These are phyloP conservation scores for Epinotia demarniana DNA, from an alignment of 2,888 invertebrate species.

Conservation along the genomic window DNA sequence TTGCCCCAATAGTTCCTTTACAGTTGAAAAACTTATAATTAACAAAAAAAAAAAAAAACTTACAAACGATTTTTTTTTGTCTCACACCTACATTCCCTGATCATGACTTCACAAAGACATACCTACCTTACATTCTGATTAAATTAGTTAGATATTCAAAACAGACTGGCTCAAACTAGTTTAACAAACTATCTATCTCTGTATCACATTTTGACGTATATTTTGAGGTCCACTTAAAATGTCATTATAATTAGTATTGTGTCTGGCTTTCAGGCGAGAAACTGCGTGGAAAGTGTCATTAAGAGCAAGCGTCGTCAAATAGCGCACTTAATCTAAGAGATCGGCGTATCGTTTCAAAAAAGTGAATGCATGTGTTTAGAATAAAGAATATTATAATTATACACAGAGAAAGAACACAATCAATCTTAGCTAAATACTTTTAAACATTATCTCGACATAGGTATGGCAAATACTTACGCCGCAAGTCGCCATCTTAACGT, in stretches of 20 bases:
- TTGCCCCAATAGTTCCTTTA: neutral
- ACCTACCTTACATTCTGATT: neutral
- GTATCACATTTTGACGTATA: conserved; percentile 5
- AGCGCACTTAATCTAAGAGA: conserved; percentile 11
- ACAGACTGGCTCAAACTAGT: neutral
- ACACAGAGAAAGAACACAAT: neutral
- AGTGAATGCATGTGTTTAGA: conserved; percentile 5
- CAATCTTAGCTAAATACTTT: neutral
- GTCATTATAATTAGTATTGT: conserved; percentile 41
- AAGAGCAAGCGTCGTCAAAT: conserved; percentile 8
- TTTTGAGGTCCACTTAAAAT: conserved; percentile 35
- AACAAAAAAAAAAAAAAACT: too few species aligned
- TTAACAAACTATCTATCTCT: neutral
- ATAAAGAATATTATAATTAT: neutral
- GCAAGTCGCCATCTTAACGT: too few species aligned
- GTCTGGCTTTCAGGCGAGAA: conserved; percentile 29
- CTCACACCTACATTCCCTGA: too few species aligned
- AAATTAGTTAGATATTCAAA: neutral
- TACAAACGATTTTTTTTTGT: too few species aligned
- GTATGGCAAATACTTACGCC: too few species aligned
- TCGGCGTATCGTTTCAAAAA: neutral
- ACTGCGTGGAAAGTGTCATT: conserved; percentile 35
- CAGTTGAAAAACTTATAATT: neutral
- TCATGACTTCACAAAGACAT: neutral
- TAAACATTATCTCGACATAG: neutral